Percentiles rank a stretch among this genome's conserved stretches.
Evolutionary conservation across 2,797 vertebrate genomes (phyloP).

Genomic region (Loris lydekkerianus): DNA sequence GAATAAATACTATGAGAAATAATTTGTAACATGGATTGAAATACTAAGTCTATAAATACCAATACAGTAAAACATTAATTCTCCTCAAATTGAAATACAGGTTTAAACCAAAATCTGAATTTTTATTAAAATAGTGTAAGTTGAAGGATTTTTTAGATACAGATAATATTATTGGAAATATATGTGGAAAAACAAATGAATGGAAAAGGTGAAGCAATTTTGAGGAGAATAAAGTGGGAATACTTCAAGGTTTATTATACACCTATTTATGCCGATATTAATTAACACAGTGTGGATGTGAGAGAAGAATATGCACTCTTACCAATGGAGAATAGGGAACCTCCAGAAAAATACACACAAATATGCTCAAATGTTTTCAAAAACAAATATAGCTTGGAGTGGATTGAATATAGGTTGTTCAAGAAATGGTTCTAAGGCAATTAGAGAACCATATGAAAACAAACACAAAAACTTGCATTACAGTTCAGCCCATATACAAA

Average conservation of each 20-base stretch:
- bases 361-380: not conserved
- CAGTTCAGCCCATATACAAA: not conserved
- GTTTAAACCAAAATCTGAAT: no score
- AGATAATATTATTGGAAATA: not conserved
- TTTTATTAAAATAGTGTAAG: no score
- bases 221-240: not conserved
- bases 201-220: not conserved
- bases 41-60: not conserved
- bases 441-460: not conserved
- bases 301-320: not conserved
- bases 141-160: not conserved
- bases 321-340: not conserved
- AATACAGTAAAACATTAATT: not conserved
- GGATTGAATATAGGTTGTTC: not conserved
- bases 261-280: not conserved
- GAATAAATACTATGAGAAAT: not conserved
- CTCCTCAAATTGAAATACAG: not conserved
- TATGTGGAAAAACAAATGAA: not conserved
- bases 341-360: rapidly evolving
- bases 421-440: not conserved
- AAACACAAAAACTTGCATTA: no score
- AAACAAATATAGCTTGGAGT: not conserved
- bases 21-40: not conserved
- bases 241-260: not conserved
- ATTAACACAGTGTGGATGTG: not conserved